Evolutionary conservation across 2,888 invertebrate species (phyloP).

Genomic region (Sussaba pulchella): DNA sequence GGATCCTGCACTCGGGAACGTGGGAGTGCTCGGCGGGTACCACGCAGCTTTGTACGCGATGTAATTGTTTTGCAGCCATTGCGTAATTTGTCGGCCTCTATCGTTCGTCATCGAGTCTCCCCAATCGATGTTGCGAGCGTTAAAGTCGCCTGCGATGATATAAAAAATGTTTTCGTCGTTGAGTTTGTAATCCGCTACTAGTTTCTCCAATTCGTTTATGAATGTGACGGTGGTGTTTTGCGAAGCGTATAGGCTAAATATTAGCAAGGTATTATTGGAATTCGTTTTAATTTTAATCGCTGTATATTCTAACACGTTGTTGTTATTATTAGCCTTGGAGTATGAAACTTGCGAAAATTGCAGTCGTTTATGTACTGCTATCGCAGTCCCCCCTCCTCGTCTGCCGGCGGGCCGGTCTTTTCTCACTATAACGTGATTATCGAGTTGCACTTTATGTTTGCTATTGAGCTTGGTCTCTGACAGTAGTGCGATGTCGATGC

Average conservation of each 20-base stretch:
- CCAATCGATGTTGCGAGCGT: constrained; percentile 38
- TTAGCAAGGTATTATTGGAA: not conserved
- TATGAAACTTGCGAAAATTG: constrained; percentile 7
- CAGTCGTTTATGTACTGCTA: constrained; percentile 10
- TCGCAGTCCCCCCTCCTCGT: constrained; percentile 54
- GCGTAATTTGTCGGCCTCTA: constrained; percentile 25
- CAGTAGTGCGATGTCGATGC: constrained; percentile 21
- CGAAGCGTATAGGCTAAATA: constrained; percentile 41
- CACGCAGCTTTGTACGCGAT: constrained; percentile 21
- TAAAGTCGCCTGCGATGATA: constrained; percentile 53
- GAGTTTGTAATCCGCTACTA: constrained; percentile 7
- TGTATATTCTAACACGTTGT: constrained; percentile 41
- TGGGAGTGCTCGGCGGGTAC: constrained; percentile 26
- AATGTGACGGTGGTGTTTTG: constrained; percentile 30
- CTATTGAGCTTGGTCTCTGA: constrained; percentile 51
- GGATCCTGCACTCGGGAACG: constrained; percentile 32
- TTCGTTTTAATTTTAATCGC: constrained; percentile 10
- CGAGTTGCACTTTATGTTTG: constrained; percentile 32
- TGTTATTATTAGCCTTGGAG: constrained; percentile 4
- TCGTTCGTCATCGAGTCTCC: constrained; percentile 44
- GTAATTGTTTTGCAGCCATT: constrained; percentile 18
- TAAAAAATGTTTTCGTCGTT: constrained; percentile 13
- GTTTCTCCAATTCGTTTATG: constrained; percentile 31
- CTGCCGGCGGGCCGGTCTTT: constrained; percentile 27
- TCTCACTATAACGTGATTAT: constrained; percentile 24